These are phyloP conservation scores for Hycleus cichorii DNA, from an alignment of 1,140 invertebrate species.

Conservation along the genomic window DNA sequence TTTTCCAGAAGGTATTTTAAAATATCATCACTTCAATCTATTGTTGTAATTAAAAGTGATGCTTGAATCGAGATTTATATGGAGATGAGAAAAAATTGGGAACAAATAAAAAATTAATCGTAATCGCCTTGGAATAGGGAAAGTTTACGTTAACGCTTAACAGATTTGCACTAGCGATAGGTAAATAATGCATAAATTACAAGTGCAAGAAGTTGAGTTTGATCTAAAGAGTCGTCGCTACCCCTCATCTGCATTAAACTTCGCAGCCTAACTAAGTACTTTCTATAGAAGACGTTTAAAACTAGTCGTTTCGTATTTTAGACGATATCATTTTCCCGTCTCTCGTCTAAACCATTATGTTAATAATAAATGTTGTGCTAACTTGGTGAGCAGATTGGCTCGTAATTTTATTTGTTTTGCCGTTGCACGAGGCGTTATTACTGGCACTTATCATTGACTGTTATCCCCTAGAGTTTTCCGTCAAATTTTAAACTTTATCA, in stretches of 20 bases:
- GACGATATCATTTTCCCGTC: background rate
- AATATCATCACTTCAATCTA: too few species aligned
- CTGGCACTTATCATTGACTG: background rate
- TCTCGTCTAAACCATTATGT: background rate
- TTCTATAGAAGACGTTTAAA: background rate
- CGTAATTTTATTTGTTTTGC: slow-evolving; percentile 8
- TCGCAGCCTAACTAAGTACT: background rate
- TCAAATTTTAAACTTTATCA: too few species aligned
- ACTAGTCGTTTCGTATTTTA: slow-evolving; percentile 12
- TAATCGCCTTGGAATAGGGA: too few species aligned
- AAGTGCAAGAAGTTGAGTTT: slow-evolving; percentile 12
- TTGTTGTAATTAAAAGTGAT: too few species aligned
- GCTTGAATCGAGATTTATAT: too few species aligned
- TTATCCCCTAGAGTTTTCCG: too few species aligned
- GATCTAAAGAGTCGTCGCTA: background rate
- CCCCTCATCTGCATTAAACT: slow-evolving; percentile 1
- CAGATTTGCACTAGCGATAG: too few species aligned
- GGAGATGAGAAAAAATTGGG: too few species aligned
- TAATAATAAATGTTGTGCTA: slow-evolving; percentile 14
- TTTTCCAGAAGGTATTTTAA: background rate
- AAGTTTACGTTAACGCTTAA: too few species aligned
- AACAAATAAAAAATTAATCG: too few species aligned
- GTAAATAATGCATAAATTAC: slow-evolving; percentile 7
- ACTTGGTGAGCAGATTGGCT: slow-evolving; percentile 9
- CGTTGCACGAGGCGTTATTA: slow-evolving; percentile 5